phyloP scores from a whole-genome alignment of 2,888 invertebrate genomes.

The Microplitis deprimator region DNA sequence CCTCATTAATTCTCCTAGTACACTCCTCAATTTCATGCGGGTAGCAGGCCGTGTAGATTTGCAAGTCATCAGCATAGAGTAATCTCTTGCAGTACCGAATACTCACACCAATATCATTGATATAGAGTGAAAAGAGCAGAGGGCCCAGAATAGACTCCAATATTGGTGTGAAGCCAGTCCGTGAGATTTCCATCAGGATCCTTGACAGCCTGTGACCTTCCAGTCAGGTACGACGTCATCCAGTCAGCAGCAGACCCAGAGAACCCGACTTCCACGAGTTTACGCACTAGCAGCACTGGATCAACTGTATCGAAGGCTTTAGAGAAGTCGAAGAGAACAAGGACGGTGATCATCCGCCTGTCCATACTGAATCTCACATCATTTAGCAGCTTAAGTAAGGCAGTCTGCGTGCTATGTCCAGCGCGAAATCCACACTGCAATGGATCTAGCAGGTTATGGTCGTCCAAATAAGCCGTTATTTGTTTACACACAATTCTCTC shows the following conservation, averaged over 20 bases:
- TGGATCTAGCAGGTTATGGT: background rate
- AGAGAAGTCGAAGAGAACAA: conserved; percentile 5
- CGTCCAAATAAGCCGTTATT: background rate
- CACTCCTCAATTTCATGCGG: background rate
- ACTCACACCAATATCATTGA: conserved; percentile 25
- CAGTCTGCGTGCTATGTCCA: background rate
- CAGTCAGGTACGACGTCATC: conserved; percentile 19
- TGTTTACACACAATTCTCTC: background rate
- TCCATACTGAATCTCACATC: background rate
- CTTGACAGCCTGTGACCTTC: conserved; percentile 16
- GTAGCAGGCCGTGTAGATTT: conserved; percentile 13
- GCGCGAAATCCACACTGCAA: too few species aligned
- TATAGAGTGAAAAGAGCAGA: conserved; percentile 24
- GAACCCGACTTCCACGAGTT: background rate
- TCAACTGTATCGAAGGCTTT: background rate
- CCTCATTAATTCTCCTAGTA: background rate
- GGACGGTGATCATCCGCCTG: background rate
- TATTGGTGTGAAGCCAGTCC: conserved; percentile 6
- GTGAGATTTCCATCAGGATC: background rate
- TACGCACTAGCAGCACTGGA: background rate
- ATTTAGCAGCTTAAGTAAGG: background rate
- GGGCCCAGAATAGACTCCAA: conserved; percentile 27
- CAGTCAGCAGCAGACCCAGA: background rate
- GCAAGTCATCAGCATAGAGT: background rate
- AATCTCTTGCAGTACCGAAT: conserved; percentile 5